Conservation (phyloP, 2,797 vertebrate species). For the Lepidocolaptes lacrymiger region DNA sequence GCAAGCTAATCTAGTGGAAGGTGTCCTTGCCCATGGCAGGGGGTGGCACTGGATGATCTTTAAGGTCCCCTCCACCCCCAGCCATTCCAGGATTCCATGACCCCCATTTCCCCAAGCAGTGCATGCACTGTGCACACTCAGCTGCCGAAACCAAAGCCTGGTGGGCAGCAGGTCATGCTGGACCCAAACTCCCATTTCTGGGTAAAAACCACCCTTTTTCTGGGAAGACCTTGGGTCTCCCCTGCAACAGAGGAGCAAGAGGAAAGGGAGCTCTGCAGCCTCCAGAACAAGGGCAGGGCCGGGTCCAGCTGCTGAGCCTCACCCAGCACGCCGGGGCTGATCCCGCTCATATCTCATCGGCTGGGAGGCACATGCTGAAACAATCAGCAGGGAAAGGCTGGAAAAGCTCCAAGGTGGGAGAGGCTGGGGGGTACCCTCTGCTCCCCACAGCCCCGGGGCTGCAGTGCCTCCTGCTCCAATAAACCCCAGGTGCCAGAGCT, state of each 20-base stretch:
- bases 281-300: fast-evolving
- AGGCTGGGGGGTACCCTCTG: background rate
- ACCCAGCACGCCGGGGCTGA: background rate
- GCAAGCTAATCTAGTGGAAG: fast-evolving
- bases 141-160: background rate
- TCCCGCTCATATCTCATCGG: background rate
- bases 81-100: background rate
- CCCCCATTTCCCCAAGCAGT: background rate
- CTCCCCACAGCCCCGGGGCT: background rate
- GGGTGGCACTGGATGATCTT: background rate
- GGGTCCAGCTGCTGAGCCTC: background rate
- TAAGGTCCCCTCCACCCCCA: background rate
- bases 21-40: background rate
- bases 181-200: fast-evolving
- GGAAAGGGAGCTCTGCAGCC: fast-evolving
- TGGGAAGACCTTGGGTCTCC: fast-evolving
- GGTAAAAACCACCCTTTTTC: background rate
- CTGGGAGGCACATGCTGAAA: background rate
- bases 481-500: background rate
- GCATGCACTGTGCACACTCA: background rate
- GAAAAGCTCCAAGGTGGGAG: background rate
- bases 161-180: background rate
- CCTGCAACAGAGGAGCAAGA: fast-evolving
- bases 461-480: background rate
- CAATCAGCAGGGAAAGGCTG: background rate